Evolutionary conservation across 1,140 invertebrate genomes (phyloP).

Genomic region (Triops cancriformis): DNA sequence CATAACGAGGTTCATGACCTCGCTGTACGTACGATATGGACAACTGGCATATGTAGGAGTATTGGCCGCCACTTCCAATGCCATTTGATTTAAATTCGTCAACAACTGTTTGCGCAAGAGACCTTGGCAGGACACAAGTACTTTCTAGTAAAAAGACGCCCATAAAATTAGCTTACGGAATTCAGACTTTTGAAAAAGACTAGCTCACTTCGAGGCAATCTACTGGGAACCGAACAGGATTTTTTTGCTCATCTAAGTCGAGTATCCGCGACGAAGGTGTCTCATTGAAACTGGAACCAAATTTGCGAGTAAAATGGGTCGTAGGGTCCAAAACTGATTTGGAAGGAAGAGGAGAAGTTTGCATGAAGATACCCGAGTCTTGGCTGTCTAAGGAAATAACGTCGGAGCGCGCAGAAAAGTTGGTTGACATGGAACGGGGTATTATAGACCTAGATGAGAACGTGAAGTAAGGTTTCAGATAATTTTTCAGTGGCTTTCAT

Average conservation of each 20-base stretch:
- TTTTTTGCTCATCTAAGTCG: neutral
- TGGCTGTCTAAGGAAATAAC: conserved; percentile 39
- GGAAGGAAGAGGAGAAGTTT: conserved; percentile 30
- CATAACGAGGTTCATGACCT: conserved; percentile 87
- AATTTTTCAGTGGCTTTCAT: conserved; percentile 22
- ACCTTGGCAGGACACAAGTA: conserved; percentile 72
- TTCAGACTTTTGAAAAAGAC: neutral
- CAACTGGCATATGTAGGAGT: conserved; percentile 48
- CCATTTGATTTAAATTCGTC: conserved; percentile 64
- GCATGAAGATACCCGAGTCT: conserved; percentile 32
- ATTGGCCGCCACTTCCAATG: conserved; percentile 57
- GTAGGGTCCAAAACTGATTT: conserved; percentile 58
- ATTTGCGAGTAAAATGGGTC: conserved; percentile 81
- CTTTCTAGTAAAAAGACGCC: conserved; percentile 51
- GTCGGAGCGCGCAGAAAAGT: conserved; percentile 54
- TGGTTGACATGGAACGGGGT: conserved; percentile 79
- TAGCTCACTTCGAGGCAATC: neutral
- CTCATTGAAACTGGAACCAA: conserved; percentile 85
- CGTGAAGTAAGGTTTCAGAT: conserved; percentile 35
- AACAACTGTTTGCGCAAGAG: conserved; percentile 79
- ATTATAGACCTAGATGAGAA: conserved; percentile 69
- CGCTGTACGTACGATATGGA: conserved; percentile 85
- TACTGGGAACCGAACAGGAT: conserved; percentile 50
- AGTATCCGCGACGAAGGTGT: conserved; percentile 42
- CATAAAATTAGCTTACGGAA: neutral